phyloP scores from a whole-genome alignment of 2,797 vertebrate species.

The Pelochelys cantorii region DNA sequence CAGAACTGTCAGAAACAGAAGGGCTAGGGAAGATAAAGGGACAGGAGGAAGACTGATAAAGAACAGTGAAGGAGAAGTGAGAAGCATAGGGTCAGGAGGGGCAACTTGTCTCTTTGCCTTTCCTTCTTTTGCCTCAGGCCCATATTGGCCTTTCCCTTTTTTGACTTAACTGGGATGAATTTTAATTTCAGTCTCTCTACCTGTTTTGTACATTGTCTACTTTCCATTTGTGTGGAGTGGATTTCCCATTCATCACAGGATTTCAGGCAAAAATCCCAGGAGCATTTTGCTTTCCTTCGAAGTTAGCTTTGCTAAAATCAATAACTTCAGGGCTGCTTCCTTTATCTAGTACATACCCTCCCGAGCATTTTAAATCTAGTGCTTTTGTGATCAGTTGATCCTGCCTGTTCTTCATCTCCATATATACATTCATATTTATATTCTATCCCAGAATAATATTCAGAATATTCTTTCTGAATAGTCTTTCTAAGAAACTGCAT shows the following conservation, averaged over 20 bases:
- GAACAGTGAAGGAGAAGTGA: constrained; percentile 63
- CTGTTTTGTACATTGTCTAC: constrained; percentile 68
- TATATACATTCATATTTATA: constrained; percentile 27
- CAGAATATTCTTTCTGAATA: not conserved
- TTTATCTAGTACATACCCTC: constrained; percentile 21
- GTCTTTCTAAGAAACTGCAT: constrained; percentile 9
- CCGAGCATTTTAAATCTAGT: constrained; percentile 38
- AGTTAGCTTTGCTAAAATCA: constrained; percentile 77
- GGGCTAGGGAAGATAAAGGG: constrained; percentile 72
- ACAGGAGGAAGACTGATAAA: constrained; percentile 67
- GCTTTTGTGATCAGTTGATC: constrained; percentile 43
- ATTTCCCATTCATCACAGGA: constrained; percentile 80
- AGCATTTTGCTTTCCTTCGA: constrained; percentile 76
- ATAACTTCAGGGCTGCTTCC: constrained; percentile 68
- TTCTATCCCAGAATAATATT: not conserved
- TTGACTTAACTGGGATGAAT: constrained; percentile 80
- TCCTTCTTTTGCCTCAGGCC: constrained; percentile 78
- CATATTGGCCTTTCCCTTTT: constrained; percentile 76
- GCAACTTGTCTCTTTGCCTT: constrained; percentile 78
- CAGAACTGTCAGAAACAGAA: constrained; percentile 74
- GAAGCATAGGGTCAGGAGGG: constrained; percentile 73
- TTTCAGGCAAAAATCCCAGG: constrained; percentile 73
- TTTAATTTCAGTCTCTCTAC: constrained; percentile 74
- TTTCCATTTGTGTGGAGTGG: constrained; percentile 75
- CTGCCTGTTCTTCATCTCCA: constrained; percentile 14